Percentiles rank a stretch among this genome's conserved stretches.
These are phyloP conservation scores for Lepeophtheirus salmonis DNA, from an alignment of 1,140 invertebrate genomes.

Conservation along the genomic window DNA sequence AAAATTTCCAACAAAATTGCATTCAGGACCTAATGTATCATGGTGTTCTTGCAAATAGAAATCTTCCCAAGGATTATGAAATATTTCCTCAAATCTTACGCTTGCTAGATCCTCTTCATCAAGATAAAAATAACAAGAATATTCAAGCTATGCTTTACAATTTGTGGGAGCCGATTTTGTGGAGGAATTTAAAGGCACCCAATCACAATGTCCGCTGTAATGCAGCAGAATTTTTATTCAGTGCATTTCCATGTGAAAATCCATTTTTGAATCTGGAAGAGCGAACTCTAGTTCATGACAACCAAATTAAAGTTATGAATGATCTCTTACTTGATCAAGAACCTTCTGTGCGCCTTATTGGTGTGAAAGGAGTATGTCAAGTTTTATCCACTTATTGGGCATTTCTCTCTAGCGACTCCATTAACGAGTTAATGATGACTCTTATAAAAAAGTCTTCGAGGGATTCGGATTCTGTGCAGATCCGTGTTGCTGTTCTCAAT, in stretches of 20 bases:
- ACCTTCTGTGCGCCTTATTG: not conserved
- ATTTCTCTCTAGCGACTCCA: not conserved
- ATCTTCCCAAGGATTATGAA: not conserved
- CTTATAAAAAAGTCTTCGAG: not conserved
- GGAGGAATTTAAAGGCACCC: not conserved
- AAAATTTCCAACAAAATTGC: not conserved
- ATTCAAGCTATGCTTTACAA: not conserved
- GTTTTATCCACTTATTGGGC: not conserved
- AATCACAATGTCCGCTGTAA: not conserved
- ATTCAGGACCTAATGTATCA: slow-evolving; percentile 3
- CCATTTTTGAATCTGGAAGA: not conserved
- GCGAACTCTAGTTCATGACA: not conserved
- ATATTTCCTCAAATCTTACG: not conserved
- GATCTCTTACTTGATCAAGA: not conserved
- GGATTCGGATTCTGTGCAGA: not conserved
- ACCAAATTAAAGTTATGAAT: not conserved
- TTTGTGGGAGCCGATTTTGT: not conserved
- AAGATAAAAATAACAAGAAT: not conserved
- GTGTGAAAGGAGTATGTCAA: not conserved
- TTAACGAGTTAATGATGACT: not conserved
- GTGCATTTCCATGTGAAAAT: not conserved
- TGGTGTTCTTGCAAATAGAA: not conserved
- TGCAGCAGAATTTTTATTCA: not conserved
- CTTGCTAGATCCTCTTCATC: not conserved
- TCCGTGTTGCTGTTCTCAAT: not conserved